A percentile compares a stretch with the other conserved stretches of the same genome.
Conservation (phyloP, 2,888 invertebrate species). For the Agonum fuliginosum region DNA sequence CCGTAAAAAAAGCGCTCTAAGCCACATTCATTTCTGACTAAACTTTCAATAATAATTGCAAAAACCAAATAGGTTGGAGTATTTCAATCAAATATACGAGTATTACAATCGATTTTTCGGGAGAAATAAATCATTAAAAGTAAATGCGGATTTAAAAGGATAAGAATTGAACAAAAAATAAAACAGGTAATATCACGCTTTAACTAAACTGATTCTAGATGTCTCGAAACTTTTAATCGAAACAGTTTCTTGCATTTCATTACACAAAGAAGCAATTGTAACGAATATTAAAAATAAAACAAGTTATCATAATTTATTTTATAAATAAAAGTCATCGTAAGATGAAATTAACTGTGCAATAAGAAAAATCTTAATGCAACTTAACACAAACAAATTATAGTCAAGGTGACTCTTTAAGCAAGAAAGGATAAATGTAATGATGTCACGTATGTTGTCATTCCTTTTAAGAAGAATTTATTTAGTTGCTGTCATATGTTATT, state of each 20-base stretch:
- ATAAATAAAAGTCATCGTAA: neutral
- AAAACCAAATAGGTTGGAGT: no score
- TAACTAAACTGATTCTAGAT: conserved; percentile 12
- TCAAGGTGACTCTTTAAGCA: neutral
- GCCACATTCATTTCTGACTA: no score
- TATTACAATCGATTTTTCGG: no score
- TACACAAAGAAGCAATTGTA: conserved; percentile 1
- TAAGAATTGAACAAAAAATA: neutral
- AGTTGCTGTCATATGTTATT: no score
- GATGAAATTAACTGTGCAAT: neutral
- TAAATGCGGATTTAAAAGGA: neutral
- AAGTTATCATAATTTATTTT: neutral
- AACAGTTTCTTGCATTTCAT: conserved; percentile 11
- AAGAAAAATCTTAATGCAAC: conserved; percentile 4
- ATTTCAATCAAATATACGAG: no score
- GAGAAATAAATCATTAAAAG: no score
- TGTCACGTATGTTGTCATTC: conserved; percentile 22
- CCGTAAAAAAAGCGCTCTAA: no score
- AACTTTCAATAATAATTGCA: no score
- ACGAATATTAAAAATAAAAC: conserved; percentile 19
- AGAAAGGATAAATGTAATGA: conserved; percentile 4
- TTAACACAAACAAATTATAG: conserved; percentile 14
- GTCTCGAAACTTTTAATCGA: conserved; percentile 1
- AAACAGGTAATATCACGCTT: conserved; percentile 16
- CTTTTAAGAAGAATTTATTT: conserved; percentile 30